These are phyloP conservation scores for Cyclophora punctaria DNA, from an alignment of 2,888 invertebrate genomes.

Conservation along the genomic window DNA sequence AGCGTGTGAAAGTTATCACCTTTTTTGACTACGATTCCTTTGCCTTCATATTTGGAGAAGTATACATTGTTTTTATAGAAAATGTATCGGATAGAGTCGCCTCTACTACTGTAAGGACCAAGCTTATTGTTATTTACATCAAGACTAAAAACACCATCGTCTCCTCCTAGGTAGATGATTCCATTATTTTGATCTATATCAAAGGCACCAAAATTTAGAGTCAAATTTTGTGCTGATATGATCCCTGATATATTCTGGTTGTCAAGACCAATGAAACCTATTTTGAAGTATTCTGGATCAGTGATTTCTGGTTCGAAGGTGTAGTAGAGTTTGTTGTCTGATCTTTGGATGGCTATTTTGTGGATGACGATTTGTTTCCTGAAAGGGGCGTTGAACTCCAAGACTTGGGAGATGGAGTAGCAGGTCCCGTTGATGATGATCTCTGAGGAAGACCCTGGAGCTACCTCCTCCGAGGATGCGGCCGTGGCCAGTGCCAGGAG, in stretches of 20 bases:
- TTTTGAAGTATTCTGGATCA: constrained; percentile 53
- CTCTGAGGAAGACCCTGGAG: too few species aligned
- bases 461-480: too few species aligned
- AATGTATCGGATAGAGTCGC: constrained; percentile 43
- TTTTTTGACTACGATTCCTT: constrained; percentile 44
- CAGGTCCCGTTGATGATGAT: constrained; percentile 41
- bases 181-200: constrained; percentile 53
- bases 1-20: constrained; percentile 41
- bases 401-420: constrained; percentile 42
- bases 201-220: constrained; percentile 54
- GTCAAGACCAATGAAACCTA: constrained; percentile 48
- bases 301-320: constrained; percentile 52
- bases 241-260: constrained; percentile 27
- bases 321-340: constrained; percentile 45
- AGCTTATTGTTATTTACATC: constrained; percentile 33
- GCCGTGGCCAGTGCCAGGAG: too few species aligned
- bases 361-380: constrained; percentile 45
- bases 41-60: constrained; percentile 39
- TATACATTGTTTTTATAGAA: constrained; percentile 51
- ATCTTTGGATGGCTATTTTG: constrained; percentile 43
- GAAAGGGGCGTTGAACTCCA: constrained; percentile 49
- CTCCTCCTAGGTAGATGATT: constrained; percentile 52
- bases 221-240: constrained; percentile 29
- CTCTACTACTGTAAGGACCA: constrained; percentile 46
- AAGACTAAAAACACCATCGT: constrained; percentile 47